Percentiles rank a stretch among this genome's conserved stretches.
Evolutionary conservation across 2,797 vertebrate species (phyloP).

Genomic region (Lerista edwardsae): DNA sequence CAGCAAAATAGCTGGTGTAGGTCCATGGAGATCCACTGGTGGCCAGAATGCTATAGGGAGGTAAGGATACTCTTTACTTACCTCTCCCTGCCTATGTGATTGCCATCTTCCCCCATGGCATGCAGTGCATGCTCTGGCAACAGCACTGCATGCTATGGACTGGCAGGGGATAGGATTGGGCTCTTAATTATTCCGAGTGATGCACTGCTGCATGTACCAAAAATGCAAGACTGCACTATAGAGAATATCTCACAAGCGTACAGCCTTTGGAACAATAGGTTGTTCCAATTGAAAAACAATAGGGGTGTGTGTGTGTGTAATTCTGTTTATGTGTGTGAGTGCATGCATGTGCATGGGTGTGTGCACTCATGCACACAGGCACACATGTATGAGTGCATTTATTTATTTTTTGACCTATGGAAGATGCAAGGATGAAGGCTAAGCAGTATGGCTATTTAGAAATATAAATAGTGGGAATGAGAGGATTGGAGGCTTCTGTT

Average conservation of each 20-base stretch:
- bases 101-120: too few relatives aligned
- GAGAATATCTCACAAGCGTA: background rate
- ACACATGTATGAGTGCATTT: background rate
- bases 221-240: background rate
- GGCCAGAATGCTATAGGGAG: too few relatives aligned
- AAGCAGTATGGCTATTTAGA: background rate
- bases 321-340: background rate
- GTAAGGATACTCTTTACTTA: too few relatives aligned
- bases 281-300: too few relatives aligned
- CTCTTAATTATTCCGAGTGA: background rate
- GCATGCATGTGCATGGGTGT: too few relatives aligned
- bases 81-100: too few relatives aligned
- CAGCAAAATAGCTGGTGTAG: too few relatives aligned
- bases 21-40: too few relatives aligned
- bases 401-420: background rate
- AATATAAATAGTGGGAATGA: background rate
- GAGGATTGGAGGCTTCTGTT: background rate
- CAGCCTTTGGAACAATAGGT: background rate
- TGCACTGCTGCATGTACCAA: background rate
- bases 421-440: background rate
- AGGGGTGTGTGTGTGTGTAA: background rate
- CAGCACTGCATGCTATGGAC: too few relatives aligned
- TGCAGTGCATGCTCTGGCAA: too few relatives aligned
- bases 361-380: background rate
- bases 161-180: too few relatives aligned